A percentile compares a stretch with the other conserved stretches of the same genome.
Conservation (phyloP, 1,140 invertebrate genomes). For the Zaprionus davidi region DNA sequence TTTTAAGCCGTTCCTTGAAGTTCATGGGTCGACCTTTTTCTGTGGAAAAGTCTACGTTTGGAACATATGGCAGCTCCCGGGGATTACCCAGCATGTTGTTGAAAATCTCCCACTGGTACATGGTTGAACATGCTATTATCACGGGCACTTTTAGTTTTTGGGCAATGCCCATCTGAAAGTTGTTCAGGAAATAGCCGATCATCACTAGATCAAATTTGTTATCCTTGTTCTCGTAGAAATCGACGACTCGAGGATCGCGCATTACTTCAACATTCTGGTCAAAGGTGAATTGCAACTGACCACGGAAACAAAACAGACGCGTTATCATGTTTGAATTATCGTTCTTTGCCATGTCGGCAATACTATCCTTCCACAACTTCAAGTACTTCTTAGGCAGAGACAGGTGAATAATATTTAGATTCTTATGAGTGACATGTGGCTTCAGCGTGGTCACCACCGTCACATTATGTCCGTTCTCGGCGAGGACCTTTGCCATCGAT, state of each 20-base stretch:
- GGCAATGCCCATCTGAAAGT: conserved; percentile 58
- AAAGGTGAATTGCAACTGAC: conserved; percentile 32
- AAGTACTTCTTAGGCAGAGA: conserved; percentile 19
- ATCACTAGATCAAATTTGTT: conserved; percentile 67
- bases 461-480: conserved; percentile 70
- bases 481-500: conserved; percentile 57
- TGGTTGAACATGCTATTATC: conserved; percentile 43
- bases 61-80: conserved; percentile 47
- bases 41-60: conserved; percentile 9
- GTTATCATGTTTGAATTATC: conserved; percentile 34
- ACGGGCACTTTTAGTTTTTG: conserved; percentile 64
- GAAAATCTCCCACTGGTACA: conserved; percentile 32
- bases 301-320: conserved; percentile 25
- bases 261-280: conserved; percentile 35
- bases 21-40: conserved; percentile 24
- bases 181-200: conserved; percentile 63
- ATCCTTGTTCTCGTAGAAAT: conserved; percentile 54
- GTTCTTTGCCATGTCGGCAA: conserved; percentile 22
- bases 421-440: conserved; percentile 53
- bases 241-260: conserved; percentile 30
- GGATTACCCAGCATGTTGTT: conserved; percentile 56
- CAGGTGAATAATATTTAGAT: conserved; percentile 47
- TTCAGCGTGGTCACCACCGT: conserved; percentile 60
- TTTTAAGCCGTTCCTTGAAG: conserved; percentile 31
- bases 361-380: neutral